phyloP scores from a whole-genome alignment of 2,888 invertebrate genomes.

The Eupithecia insigniata region DNA sequence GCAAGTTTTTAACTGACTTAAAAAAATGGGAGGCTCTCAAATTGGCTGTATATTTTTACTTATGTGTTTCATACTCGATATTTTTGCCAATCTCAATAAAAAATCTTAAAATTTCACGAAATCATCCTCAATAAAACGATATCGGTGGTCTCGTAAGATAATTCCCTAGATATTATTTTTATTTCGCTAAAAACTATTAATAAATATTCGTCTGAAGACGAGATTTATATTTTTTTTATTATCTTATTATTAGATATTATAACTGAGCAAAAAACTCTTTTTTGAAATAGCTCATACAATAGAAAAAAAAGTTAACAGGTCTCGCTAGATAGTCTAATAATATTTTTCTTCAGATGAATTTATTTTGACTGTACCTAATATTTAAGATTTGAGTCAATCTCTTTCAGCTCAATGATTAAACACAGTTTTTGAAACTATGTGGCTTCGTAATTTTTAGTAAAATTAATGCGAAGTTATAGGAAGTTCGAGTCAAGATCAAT shows the following conservation, averaged over 20 bases:
- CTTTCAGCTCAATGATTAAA: constrained; percentile 8
- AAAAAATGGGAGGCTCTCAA: neutral
- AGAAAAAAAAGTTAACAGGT: neutral
- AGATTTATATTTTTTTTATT: too few species aligned
- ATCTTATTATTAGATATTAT: too few species aligned
- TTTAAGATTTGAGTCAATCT: neutral
- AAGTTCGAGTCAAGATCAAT: constrained; percentile 55
- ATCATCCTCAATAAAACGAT: neutral
- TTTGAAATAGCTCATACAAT: too few species aligned
- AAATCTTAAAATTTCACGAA: too few species aligned
- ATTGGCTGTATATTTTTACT: neutral
- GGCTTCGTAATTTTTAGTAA: constrained; percentile 40
- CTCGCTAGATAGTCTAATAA: neutral
- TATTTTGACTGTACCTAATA: neutral
- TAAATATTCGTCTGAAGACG: too few species aligned
- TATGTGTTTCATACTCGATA: neutral
- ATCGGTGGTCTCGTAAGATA: neutral
- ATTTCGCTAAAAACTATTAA: too few species aligned
- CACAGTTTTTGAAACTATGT: constrained; percentile 42
- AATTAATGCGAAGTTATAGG: constrained; percentile 56
- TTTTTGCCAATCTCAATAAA: neutral
- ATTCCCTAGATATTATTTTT: neutral
- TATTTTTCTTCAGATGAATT: neutral
- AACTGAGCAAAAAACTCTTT: too few species aligned
- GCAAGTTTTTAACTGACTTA: neutral